Evolutionary conservation across 2,113 vertebrate genomes (phyloP), one percentile per base, ranked within the genome.

Genomic region (Phaethornis superciliosus): DNA sequence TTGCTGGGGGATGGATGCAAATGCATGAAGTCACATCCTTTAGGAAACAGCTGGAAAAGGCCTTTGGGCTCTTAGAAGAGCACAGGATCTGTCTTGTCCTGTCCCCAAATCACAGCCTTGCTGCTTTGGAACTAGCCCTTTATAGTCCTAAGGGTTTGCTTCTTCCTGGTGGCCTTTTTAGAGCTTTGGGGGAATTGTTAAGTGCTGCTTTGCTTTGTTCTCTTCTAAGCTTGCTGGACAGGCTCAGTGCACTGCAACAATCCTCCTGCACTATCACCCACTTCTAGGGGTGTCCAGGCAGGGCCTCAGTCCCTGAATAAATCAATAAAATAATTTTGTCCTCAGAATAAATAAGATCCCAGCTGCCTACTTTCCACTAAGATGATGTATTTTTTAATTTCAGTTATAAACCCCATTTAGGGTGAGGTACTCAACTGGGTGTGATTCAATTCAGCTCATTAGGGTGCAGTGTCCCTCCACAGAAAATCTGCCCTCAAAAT

Each of bases 41-140:
- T 64, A 54, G 60, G 35, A 70, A 74, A 26, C 15, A 71, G 44
- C 67, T 87, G 70, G 37, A 60, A 80, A 69, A 76, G 23, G 19
- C 35, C 44, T 70, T 93, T 15, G 63, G 90, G 40, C 26, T 35
- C 32, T 42, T n/a, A 6, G 30, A 75, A 49, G 35, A 89, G 17
- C 18, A 3, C 0, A 2, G 27, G 23, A 4, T 68, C 70, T 94
- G 28, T 52, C 44, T 67, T 37, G 21, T 19, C 19, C 24, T 46
- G 16, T 18, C 24, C 30, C 27, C 1, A 1, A 8, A 20, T 55
- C 20, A 13, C 52, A 89, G 23, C 33, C 51, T 46, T 3, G 1
- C 6, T 4, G 5, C 15, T 62, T 94, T 84, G 59, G 20, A 0
- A 0, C 15, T 2, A 4, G 12, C 11, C 30, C 17, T 56, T 62